These are phyloP conservation scores for Penaeus indicus DNA, from an alignment of 1,140 invertebrate species.

Conservation along the genomic window DNA sequence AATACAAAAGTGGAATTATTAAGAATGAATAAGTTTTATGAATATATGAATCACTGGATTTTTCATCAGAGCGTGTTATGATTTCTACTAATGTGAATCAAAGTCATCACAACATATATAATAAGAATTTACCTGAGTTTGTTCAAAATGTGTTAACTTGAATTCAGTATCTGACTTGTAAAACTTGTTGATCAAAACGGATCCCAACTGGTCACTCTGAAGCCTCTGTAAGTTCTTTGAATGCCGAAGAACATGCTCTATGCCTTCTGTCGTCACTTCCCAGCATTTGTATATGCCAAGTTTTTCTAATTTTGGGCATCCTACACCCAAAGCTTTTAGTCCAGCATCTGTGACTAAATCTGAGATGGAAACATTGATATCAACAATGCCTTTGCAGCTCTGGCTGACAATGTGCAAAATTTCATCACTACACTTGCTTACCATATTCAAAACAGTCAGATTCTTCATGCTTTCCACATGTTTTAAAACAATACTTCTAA, in stretches of 20 bases:
- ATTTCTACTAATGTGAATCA: too few species aligned
- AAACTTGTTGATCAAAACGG: constrained; percentile 53
- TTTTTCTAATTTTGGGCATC: constrained; percentile 58
- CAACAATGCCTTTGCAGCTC: constrained; percentile 39
- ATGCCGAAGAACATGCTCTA: constrained; percentile 46
- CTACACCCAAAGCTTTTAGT: constrained; percentile 38
- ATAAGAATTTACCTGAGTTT: constrained; percentile 53
- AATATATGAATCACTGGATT: too few species aligned
- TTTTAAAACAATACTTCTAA: constrained; percentile 41
- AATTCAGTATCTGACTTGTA: constrained; percentile 42
- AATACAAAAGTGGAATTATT: background rate
- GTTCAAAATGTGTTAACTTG: constrained; percentile 61
- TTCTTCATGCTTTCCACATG: constrained; percentile 50
- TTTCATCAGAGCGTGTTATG: too few species aligned
- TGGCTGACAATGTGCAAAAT: constrained; percentile 48
- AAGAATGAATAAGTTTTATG: background rate
- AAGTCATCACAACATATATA: background rate
- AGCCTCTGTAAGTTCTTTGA: constrained; percentile 41
- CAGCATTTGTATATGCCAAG: constrained; percentile 62
- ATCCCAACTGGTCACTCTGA: constrained; percentile 58
- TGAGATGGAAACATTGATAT: constrained; percentile 51
- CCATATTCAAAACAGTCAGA: constrained; percentile 53
- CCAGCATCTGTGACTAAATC: constrained; percentile 55
- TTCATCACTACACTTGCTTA: constrained; percentile 59
- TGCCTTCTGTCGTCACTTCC: constrained; percentile 52